Evolutionary conservation across 1,140 invertebrate species (phyloP).

Genomic region (Chrysoperla carnea): DNA sequence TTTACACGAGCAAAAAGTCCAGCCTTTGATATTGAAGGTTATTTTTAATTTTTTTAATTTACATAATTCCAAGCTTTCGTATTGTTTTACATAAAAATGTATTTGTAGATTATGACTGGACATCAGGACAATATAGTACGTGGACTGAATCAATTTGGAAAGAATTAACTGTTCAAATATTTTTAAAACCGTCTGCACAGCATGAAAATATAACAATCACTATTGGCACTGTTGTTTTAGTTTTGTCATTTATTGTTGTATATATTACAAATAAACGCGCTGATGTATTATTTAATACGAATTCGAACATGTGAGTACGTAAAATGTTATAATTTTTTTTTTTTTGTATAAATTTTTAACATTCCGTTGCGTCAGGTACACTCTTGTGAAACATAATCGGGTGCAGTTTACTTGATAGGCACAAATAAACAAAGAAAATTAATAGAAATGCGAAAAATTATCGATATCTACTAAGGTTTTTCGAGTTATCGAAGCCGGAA

Average conservation of each 20-base stretch:
- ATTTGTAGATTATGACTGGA: constrained; percentile 57
- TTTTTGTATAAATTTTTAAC: too few species aligned
- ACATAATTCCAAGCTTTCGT: background rate
- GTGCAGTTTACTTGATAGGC: too few species aligned
- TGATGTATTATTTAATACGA: constrained; percentile 33
- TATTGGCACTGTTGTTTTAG: constrained; percentile 40
- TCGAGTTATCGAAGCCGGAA: too few species aligned
- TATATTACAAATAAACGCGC: constrained; percentile 48
- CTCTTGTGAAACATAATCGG: too few species aligned
- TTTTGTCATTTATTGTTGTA: constrained; percentile 45
- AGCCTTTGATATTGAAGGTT: constrained; percentile 55
- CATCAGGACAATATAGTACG: constrained; percentile 60
- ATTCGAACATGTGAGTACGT: too few species aligned
- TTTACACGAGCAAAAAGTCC: constrained; percentile 59
- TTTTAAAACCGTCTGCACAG: constrained; percentile 52
- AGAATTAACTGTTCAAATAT: constrained; percentile 54
- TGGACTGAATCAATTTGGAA: constrained; percentile 88
- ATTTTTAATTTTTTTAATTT: constrained; percentile 8
- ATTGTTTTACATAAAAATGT: constrained; percentile 5
- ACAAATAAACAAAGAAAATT: too few species aligned
- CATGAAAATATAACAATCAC: constrained; percentile 47
- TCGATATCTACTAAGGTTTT: too few species aligned
- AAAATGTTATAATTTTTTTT: too few species aligned
- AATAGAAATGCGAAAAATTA: too few species aligned
- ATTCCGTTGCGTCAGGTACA: too few species aligned